Evolutionary conservation across 2,113 vertebrate species (phyloP).

Genomic region (Otis tarda): DNA sequence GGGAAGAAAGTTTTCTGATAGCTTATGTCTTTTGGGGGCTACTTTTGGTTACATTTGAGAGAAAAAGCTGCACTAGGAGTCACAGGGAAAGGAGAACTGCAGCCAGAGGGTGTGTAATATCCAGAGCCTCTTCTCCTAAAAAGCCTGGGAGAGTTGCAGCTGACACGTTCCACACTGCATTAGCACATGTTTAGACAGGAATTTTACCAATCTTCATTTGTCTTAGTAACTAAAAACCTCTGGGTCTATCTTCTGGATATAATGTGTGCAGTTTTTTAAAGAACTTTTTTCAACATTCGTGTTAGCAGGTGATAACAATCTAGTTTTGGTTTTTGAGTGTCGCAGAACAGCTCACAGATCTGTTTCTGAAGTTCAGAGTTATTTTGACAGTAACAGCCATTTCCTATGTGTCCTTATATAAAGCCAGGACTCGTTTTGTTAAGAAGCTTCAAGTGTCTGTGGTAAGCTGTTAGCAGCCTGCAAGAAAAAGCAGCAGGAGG

Average conservation of each 20-base stretch:
- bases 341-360: not conserved
- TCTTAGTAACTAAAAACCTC: not conserved
- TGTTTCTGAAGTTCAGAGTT: not conserved
- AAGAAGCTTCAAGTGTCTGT: not conserved
- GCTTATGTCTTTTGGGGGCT: not conserved
- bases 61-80: not conserved
- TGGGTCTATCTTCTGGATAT: not conserved
- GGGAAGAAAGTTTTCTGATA: no score
- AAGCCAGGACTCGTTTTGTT: not conserved
- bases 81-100: not conserved
- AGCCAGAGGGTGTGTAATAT: not conserved
- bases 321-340: not conserved
- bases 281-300: not conserved
- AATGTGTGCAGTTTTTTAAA: not conserved
- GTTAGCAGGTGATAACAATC: not conserved
- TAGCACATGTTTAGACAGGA: not conserved
- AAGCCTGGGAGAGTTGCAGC: not conserved
- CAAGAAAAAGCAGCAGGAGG: not conserved
- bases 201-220: not conserved
- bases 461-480: not conserved
- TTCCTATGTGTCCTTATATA: not conserved
- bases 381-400: not conserved
- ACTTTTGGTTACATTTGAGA: not conserved
- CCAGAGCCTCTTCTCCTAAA: not conserved
- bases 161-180: not conserved